Percentiles rank a stretch among this genome's conserved stretches.
Conservation (phyloP, 2,797 vertebrate genomes). For the Danio aesculapii region DNA sequence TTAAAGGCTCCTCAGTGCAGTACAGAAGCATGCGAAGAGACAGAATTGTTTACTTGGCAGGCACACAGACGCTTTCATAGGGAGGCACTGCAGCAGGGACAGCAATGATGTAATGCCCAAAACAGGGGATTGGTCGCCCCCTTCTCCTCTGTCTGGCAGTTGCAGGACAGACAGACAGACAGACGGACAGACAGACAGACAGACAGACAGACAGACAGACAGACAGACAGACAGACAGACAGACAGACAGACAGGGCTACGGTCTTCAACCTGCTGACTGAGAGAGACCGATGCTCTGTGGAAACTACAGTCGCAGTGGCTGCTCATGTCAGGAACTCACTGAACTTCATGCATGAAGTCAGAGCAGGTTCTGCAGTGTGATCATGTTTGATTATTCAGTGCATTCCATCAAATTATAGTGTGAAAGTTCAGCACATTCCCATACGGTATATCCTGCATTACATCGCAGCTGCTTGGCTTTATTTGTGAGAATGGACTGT, state of each 20-base stretch:
- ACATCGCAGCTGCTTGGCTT: background rate
- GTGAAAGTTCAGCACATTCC: background rate
- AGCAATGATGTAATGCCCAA: conserved; percentile 58
- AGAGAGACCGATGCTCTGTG: conserved; percentile 14
- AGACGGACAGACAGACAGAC: too few relatives aligned
- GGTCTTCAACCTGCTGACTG: background rate
- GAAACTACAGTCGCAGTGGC: conserved; percentile 9
- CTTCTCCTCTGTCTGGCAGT: conserved; percentile 6
- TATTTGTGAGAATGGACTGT: background rate
- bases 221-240: conserved; percentile 7
- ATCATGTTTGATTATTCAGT: conserved; percentile 8
- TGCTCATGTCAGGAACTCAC: background rate
- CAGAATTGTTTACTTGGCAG: conserved; percentile 25
- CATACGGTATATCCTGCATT: background rate
- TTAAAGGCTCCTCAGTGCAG: background rate
- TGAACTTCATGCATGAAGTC: background rate
- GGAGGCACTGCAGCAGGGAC: conserved; percentile 53
- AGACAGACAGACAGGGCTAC: background rate
- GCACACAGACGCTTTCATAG: conserved; percentile 7
- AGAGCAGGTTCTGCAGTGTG: background rate
- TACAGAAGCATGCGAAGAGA: conserved; percentile 16
- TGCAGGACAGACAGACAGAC: conserved; percentile 16
- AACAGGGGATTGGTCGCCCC: background rate
- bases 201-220: background rate
- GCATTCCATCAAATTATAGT: conserved; percentile 10